These are phyloP conservation scores for Eupithecia exiguata DNA, from an alignment of 2,888 invertebrate species.

Conservation along the genomic window DNA sequence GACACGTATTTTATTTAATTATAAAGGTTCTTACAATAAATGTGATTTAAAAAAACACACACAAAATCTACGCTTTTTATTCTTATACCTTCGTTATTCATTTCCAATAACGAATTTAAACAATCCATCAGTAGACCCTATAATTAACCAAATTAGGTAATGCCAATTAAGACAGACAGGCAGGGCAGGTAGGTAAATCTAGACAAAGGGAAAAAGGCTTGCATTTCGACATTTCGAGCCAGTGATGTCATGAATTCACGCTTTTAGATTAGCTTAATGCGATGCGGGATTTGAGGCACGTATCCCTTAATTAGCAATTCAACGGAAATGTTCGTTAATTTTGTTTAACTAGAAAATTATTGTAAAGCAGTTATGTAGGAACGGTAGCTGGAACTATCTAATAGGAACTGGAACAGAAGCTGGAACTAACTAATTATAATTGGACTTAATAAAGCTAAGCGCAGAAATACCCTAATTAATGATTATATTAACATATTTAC, in stretches of 20 bases:
- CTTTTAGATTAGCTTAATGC: constrained; percentile 7
- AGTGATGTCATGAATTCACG: constrained; percentile 32
- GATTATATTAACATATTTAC: too few relatives aligned
- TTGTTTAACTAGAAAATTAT: background rate
- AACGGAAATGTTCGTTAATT: background rate
- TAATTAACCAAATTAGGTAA: constrained; percentile 5
- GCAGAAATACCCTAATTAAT: too few relatives aligned
- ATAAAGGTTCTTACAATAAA: too few relatives aligned
- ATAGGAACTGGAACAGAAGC: background rate
- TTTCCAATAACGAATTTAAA: background rate
- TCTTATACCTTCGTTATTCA: background rate
- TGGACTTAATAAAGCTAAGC: too few relatives aligned
- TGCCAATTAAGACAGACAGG: constrained; percentile 28
- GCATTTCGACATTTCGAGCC: constrained; percentile 34
- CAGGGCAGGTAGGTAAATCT: constrained; percentile 33
- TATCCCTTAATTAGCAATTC: constrained; percentile 2
- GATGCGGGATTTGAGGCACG: background rate
- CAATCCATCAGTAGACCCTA: background rate
- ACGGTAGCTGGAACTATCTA: too few relatives aligned
- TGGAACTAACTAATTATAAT: too few relatives aligned
- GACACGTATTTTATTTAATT: too few relatives aligned
- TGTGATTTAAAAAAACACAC: too few relatives aligned
- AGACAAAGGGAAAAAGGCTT: constrained; percentile 27
- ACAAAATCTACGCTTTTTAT: background rate
- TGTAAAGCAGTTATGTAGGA: background rate